Base-by-base conservation (phyloP, 2,888 invertebrate genomes). In the Heteropelma amictum region DNA sequence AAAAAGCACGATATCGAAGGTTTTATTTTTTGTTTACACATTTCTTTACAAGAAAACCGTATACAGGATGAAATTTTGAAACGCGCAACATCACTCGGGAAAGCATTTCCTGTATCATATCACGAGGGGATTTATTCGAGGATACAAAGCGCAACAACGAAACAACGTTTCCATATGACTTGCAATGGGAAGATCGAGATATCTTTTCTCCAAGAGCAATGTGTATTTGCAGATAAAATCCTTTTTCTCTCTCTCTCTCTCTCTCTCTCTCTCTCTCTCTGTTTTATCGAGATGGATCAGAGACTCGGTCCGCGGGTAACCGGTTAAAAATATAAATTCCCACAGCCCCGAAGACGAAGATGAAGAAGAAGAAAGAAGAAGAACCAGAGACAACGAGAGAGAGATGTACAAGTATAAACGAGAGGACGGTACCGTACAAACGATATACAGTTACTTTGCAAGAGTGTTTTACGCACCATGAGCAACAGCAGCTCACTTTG, bases 241-340 rank as follows among this genome's bases (percentile, higher is more conserved):
- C 19, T 28, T 8, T 14, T 26, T 10, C 42, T 10, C 2, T 49
- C 51, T 40, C 28, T 38, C 38, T 26, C 63, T 51, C 38, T 51
- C 51, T 64, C 51, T 51, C 63, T 49, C 23, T 28, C 47, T 61
- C 60, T 47, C 47, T 45, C 33, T 47, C 47, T 45, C 33, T 49
- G 10, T 19, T 33, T 33, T 35, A 4, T 5, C n/a, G 10, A 10
- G 19, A 40, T 40, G 12, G 40, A 53, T 64, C 12, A 53, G 38
- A 51, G 54, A 42, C 40, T 63, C 54, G 53, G 76, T 77, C 60
- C 45, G 42, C 72, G 68, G 79, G 77, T 77, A 84, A 83, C 82
- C 84, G 84, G 84, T 84, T 82, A 81, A 85, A 85, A 83, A 82
- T 84, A 81, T 81, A 77, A 80, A 80, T 84, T 84, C 83, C 79